A percentile compares a stretch with the other conserved stretches of the same genome.
Conservation (phyloP, 2,797 vertebrate species). For the Hydrophis major region DNA sequence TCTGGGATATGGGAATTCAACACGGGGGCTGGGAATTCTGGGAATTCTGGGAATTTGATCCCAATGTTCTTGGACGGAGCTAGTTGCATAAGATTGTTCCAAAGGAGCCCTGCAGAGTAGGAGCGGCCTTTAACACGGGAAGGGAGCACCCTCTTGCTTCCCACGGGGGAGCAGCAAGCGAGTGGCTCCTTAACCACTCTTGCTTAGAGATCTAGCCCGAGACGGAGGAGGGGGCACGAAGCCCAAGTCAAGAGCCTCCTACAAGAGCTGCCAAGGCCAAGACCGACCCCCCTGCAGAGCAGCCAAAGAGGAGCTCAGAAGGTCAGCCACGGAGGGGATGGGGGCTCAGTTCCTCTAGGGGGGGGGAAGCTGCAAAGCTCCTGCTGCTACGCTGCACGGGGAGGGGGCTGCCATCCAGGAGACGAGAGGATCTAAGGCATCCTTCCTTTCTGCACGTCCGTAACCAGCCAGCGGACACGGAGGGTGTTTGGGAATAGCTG, state of each 20-base stretch:
- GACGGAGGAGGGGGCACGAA: background rate
- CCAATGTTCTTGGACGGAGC: background rate
- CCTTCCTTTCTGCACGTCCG: constrained; percentile 22
- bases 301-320: background rate
- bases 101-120: background rate
- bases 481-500: background rate
- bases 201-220: background rate
- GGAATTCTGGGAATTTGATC: background rate
- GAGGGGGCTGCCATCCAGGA: constrained; percentile 1
- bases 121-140: background rate
- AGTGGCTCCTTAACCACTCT: background rate
- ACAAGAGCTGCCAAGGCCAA: background rate
- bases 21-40: background rate
- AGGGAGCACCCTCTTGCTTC: background rate
- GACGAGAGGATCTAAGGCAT: constrained; percentile 20
- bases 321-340: background rate
- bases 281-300: background rate
- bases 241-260: background rate
- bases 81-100: background rate
- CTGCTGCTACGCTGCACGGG: background rate
- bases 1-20: too few relatives aligned
- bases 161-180: background rate
- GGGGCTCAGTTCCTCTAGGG: background rate
- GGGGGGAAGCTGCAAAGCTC: background rate
- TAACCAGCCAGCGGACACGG: background rate